phyloP scores from a whole-genome alignment of 2,888 invertebrate genomes.

The Hipparchia semele region DNA sequence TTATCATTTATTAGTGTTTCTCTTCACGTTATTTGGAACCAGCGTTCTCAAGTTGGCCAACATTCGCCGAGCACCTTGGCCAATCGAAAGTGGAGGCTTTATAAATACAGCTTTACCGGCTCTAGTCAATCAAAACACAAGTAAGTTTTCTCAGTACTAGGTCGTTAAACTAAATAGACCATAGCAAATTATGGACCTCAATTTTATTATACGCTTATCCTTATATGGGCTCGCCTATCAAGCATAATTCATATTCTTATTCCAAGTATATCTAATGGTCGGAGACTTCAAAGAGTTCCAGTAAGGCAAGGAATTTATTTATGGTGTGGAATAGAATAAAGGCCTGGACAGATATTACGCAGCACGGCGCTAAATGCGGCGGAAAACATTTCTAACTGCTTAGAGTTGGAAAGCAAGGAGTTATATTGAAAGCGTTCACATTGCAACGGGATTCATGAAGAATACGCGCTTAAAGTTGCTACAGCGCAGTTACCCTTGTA shows the following conservation, averaged over 20 bases:
- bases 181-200: constrained; percentile 5
- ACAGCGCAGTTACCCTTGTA: no score
- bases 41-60: neutral
- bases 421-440: no score
- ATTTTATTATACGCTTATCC: constrained; percentile 20
- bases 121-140: constrained; percentile 2
- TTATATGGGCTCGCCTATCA: constrained; percentile 10
- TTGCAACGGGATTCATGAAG: no score
- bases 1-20: no score
- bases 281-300: constrained; percentile 35
- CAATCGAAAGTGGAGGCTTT: neutral
- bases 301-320: constrained; percentile 28
- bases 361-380: neutral
- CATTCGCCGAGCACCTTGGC: neutral
- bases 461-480: no score
- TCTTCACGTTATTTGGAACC: neutral
- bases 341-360: constrained; percentile 6
- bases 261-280: constrained; percentile 20
- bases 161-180: constrained; percentile 14
- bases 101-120: neutral
- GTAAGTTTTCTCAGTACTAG: constrained; percentile 7
- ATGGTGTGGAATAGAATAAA: constrained; percentile 24
- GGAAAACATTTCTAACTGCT: no score
- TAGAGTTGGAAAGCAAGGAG: no score
- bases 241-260: constrained; percentile 17